A percentile compares a stretch with the other conserved stretches of the same genome.
phyloP scores from a whole-genome alignment of 1,140 invertebrate species.

The Chlorops oryzae region DNA sequence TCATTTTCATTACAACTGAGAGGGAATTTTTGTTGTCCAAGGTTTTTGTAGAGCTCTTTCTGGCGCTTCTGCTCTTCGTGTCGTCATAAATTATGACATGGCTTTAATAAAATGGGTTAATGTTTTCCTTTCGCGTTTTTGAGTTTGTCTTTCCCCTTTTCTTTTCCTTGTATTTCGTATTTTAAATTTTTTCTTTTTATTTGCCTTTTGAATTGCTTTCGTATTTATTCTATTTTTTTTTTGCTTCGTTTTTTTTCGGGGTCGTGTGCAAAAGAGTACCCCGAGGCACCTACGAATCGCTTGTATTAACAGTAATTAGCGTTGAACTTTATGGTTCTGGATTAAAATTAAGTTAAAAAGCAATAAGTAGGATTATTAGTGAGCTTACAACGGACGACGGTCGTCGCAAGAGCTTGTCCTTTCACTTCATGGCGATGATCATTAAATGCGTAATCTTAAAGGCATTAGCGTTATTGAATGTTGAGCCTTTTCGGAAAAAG shows the following conservation, averaged over 20 bases:
- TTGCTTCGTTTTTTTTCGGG: no score
- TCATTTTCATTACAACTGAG: no score
- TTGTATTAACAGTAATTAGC: conserved; percentile 14
- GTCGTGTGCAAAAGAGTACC: no score
- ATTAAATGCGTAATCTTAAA: no score
- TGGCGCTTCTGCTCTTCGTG: no score
- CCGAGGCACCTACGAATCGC: no score
- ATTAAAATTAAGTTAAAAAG: conserved; percentile 12
- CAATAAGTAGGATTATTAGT: conserved; percentile 8
- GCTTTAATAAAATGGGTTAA: conserved; percentile 14
- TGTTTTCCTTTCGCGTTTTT: conserved; percentile 7
- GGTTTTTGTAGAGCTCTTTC: no score
- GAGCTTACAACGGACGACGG: background rate
- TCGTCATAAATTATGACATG: conserved; percentile 5
- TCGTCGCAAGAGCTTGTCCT: no score
- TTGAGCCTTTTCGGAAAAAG: no score
- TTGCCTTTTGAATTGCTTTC: background rate
- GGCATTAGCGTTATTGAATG: no score
- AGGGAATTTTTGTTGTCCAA: no score
- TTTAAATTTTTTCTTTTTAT: background rate
- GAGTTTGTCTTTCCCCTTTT: background rate
- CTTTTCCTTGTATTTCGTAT: background rate
- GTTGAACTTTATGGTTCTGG: conserved; percentile 10
- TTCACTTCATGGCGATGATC: no score
- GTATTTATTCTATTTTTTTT: background rate